Evolutionary conservation across 2,888 invertebrate species (phyloP), one percentile per base, ranked within the genome.

Genomic region (Aphrophora alni): DNA sequence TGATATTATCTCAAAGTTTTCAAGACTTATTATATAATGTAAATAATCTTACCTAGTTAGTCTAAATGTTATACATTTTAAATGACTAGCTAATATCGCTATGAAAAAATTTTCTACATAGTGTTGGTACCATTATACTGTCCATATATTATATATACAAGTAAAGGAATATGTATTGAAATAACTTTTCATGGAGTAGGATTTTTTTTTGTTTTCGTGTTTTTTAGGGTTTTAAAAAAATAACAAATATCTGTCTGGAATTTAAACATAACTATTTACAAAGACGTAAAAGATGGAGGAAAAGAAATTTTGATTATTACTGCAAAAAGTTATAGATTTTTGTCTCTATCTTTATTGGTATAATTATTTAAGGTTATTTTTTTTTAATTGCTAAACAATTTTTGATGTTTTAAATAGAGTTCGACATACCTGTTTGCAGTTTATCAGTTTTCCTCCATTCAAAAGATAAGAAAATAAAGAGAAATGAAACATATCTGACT

Each of bases 51-150:
- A 59, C 10, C 59, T 59, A 59, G 5, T 59, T 59, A 21, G 14
- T 21, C 59, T 59, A 59, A 21, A 59, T 21, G 21, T 59, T 21
- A 73, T 79, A 79, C 78, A 79, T 79, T 59, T 79, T 74, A 74
- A 79, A 68, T 79, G 59, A 68, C 78, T 79, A 79, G 68, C 73
- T 79, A 79, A 59, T 59, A 79, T 33, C 74, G 74, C 78, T 79
- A 79, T 74, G 78, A 74, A 79, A 79, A 59, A n/a, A 4, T 72
- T 28, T 51, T 79, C 78, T 79, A 79, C 74, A 68, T 74, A 74
- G 78, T 73, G 78, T 79, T 79, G 78, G 78, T 79, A 79, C 78
- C 72, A 68, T 79, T 44, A 24, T 74, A 59, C 59, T 59, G 59
- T 59, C 59, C 59, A 59, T 59, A n/a, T n/a, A n/a, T 68, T 79